phyloP scores from a whole-genome alignment of 2,113 vertebrate genomes.

The Tragelaphus buxtoni region DNA sequence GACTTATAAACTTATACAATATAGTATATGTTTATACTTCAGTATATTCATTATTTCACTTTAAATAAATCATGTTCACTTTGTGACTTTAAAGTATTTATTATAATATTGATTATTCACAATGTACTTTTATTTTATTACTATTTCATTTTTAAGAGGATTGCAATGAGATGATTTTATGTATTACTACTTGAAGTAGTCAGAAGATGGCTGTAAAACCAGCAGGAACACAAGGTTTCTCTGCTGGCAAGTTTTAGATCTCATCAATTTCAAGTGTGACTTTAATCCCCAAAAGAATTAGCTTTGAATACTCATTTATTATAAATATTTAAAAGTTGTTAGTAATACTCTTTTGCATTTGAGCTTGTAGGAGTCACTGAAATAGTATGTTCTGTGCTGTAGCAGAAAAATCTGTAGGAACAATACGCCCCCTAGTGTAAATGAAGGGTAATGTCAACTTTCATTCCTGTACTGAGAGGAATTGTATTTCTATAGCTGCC shows the following conservation, averaged over 20 bases:
- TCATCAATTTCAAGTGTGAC: background rate
- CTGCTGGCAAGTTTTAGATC: background rate
- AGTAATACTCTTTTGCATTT: constrained; percentile 36
- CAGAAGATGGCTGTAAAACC: background rate
- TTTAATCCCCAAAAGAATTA: background rate
- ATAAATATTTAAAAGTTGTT: constrained; percentile 31
- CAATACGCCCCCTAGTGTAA: constrained; percentile 81
- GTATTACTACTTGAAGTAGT: background rate
- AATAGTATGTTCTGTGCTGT: background rate
- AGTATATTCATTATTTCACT: background rate
- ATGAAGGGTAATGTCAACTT: constrained; percentile 59
- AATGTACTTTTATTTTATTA: background rate
- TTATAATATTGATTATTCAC: background rate
- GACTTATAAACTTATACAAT: background rate
- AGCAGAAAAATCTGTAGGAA: constrained; percentile 61
- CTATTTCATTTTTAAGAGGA: background rate
- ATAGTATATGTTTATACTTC: background rate
- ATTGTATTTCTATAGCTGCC: constrained; percentile 66
- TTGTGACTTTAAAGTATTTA: constrained; percentile 12
- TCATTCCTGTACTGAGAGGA: constrained; percentile 53
- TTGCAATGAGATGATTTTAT: constrained; percentile 20
- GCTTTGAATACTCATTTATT: background rate
- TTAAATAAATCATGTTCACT: background rate
- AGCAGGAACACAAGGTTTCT: background rate
- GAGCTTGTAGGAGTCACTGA: background rate